These are phyloP conservation scores for Sarcophaga caerulescens DNA, from an alignment of 2,888 invertebrate genomes.

Conservation along the genomic window DNA sequence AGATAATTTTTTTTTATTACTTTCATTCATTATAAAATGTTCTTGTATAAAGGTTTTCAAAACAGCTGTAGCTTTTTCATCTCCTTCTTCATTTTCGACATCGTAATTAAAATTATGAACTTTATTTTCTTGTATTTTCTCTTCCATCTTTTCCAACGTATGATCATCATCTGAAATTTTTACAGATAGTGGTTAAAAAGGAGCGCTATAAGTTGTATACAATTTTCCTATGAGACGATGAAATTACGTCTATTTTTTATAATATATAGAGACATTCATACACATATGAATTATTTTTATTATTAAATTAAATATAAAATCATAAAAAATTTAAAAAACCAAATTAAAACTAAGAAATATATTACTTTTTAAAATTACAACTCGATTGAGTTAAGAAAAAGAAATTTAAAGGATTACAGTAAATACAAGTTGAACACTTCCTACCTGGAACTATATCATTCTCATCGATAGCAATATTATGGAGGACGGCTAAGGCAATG, in stretches of 20 bases:
- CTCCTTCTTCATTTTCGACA: background rate
- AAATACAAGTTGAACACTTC: background rate
- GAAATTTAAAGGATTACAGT: background rate
- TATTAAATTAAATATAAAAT: too few relatives aligned
- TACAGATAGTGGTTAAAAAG: background rate
- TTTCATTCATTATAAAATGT: background rate
- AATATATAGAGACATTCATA: too few relatives aligned
- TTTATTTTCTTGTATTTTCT: background rate
- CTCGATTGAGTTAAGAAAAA: background rate
- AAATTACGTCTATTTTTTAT: too few relatives aligned
- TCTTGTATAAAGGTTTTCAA: background rate
- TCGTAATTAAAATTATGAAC: background rate
- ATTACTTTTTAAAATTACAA: background rate
- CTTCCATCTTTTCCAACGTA: background rate
- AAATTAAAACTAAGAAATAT: background rate
- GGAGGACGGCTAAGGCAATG: constrained; percentile 23
- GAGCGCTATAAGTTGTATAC: too few relatives aligned
- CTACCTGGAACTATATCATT: constrained; percentile 21
- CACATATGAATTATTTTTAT: too few relatives aligned
- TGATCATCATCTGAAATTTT: background rate
- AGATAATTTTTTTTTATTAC: background rate
- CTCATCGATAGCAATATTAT: constrained; percentile 9
- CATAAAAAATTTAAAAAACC: background rate
- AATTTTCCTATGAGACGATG: too few relatives aligned
- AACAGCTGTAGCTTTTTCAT: background rate